Conservation (phyloP, 30 jellyfish, hydroid and myxozoan genomes). For the Chrysaora quinquecirrha region DNA sequence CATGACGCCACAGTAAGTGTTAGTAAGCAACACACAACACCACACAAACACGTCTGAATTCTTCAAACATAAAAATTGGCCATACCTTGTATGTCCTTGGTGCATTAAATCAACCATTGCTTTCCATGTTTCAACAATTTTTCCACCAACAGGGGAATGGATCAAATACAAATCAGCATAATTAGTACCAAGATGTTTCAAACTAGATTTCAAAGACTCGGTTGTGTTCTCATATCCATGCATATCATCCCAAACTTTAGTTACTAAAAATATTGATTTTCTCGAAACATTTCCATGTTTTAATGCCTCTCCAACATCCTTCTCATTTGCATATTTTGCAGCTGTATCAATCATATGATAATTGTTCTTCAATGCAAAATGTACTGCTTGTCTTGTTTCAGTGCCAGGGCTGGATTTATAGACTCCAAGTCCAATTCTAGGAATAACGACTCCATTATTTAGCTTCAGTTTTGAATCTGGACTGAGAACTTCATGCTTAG, state of each 20-base stretch:
- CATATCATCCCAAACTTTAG: slow-evolving; percentile 72
- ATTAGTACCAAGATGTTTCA: slow-evolving; percentile 28
- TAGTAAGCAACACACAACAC: too few species aligned
- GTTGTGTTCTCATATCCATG: slow-evolving; percentile 69
- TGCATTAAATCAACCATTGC: slow-evolving; percentile 57
- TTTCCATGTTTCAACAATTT: slow-evolving; percentile 73
- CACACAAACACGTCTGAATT: too few species aligned
- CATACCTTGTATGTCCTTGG: slow-evolving; percentile 57
- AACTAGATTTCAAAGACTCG: slow-evolving; percentile 29
- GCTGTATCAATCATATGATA: slow-evolving; percentile 78
- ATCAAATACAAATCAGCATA: slow-evolving; percentile 66
- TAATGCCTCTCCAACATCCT: slow-evolving; percentile 66
- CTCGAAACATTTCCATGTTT: slow-evolving; percentile 15
- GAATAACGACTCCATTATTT: slow-evolving; percentile 58
- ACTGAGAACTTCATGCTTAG: too few species aligned
- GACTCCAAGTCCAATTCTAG: slow-evolving; percentile 70
- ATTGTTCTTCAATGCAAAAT: slow-evolving; percentile 51
- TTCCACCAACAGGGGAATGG: slow-evolving; percentile 75
- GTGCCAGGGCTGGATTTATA: slow-evolving; percentile 61
- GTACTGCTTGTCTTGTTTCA: slow-evolving; percentile 68
- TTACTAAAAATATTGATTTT: slow-evolving; percentile 45
- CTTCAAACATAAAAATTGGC: too few species aligned
- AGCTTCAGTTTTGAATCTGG: slow-evolving; percentile 33
- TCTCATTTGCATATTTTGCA: slow-evolving; percentile 68
- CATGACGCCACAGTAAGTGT: too few species aligned